These are phyloP conservation scores for Trinectes maculatus DNA, from an alignment of 2,113 vertebrate genomes.

Conservation along the genomic window DNA sequence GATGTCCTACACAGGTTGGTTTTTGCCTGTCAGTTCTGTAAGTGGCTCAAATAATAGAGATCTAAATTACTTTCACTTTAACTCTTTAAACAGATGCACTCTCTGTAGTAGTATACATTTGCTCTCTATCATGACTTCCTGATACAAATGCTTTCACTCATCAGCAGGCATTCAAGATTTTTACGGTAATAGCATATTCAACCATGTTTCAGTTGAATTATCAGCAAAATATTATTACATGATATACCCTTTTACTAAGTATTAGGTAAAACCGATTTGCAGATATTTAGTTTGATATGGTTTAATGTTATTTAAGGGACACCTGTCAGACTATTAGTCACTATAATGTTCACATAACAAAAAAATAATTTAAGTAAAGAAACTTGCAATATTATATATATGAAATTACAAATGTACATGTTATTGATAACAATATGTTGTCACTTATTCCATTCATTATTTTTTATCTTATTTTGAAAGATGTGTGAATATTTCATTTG, in stretches of 20 bases:
- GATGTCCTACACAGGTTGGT: conserved; percentile 8
- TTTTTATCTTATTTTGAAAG: conserved; percentile 19
- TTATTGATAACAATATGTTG: conserved; percentile 31
- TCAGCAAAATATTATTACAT: background rate
- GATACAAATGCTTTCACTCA: background rate
- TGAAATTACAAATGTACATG: conserved; percentile 38
- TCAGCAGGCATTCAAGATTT: background rate
- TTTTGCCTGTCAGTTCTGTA: conserved; percentile 21
- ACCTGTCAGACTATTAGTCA: conserved; percentile 6
- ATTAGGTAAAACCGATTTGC: too few species aligned
- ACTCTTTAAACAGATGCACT: conserved; percentile 13
- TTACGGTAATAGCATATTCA: too few species aligned
- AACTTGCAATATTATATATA: conserved; percentile 32
- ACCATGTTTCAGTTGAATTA: background rate
- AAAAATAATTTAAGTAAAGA: background rate
- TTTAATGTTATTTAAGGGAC: conserved; percentile 29
- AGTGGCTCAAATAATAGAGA: background rate
- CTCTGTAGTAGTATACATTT: conserved; percentile 3
- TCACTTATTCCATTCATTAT: conserved; percentile 18
- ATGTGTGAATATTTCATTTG: conserved; percentile 40
- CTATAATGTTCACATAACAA: conserved; percentile 1
- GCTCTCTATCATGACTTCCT: conserved; percentile 8
- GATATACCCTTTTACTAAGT: conserved; percentile 12
- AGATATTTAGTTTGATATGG: conserved; percentile 15
- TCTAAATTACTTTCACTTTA: conserved; percentile 18